Base-by-base conservation (phyloP, 2,888 invertebrate species). In the Acanthacorydalis orientalis region DNA sequence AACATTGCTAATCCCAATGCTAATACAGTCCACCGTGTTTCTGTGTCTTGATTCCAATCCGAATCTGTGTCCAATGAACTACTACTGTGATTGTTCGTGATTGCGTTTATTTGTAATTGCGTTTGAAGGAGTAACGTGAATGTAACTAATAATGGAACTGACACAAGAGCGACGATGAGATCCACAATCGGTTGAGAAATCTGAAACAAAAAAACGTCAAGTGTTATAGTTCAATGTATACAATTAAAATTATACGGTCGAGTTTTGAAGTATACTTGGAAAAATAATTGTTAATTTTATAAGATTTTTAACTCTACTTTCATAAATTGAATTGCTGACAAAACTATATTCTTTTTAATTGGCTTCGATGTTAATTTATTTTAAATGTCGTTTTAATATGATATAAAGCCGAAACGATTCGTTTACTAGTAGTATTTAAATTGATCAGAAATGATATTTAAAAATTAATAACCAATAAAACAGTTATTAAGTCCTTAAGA, bases 1-100 rank as follows among this genome's bases (percentile, higher is more conserved):
- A 68, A 56, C 60, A 68, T 62, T 10, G 64, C 64, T 46, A 68
- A 58, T 15, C 67, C 68, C 31, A 68, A 54, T 2, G 64, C 67
- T 43, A 68, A 62, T 4, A 68, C 68, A 35, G 65, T 57, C 67
- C 66, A 68, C 34, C 65, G 57, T 16, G 44, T 37, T n/a, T 16
- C 15, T n/a, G 33, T 32, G 7, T 35, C 23, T n/a, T 34, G 14
- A n/a, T 35, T 15, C 15, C 14, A 7, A n/a, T 37, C 44, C 15
- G 16, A 7, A 15, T 44, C 14, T 32, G 8, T 11, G 14, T n/a
- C 34, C 12, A 34, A 14, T 15, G 14, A 14, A 31, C 31, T 12
- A 11, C 8, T 11, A n/a, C n/a, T 41, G 15, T 41, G 23, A 31
- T 43, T 31, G 23, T 12, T 10, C 23, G 31, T 23, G 31, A 16